phyloP scores from a whole-genome alignment of 2,113 vertebrate species.

The Vidua macroura region DNA sequence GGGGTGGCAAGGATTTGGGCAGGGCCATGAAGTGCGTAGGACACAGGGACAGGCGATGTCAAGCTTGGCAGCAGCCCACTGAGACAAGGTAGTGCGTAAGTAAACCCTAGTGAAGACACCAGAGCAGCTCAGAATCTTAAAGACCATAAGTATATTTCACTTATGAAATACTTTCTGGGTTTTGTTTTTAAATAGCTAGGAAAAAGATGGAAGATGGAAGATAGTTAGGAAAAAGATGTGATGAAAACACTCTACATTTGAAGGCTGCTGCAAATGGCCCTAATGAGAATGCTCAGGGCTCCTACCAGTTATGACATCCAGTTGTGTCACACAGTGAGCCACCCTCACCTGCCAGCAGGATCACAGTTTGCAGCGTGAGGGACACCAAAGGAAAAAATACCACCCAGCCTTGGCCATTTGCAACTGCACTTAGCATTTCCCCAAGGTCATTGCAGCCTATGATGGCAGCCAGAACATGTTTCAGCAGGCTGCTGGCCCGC shows the following conservation, averaged over 20 bases:
- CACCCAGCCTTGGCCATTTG: not conserved
- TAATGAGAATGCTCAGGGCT: not conserved
- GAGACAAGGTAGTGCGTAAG: not conserved
- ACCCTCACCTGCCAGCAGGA: rapidly evolving
- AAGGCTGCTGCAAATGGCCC: not conserved
- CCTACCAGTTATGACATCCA: not conserved
- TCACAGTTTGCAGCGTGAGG: rapidly evolving
- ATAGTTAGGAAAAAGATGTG: not conserved
- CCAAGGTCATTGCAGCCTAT: not conserved
- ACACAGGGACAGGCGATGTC: not conserved
- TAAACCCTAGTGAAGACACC: not conserved
- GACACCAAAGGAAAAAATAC: not conserved
- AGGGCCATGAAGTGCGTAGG: not conserved
- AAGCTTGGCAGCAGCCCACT: not conserved
- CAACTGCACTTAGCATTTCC: not conserved
- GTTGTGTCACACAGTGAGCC: not conserved
- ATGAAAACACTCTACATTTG: not conserved
- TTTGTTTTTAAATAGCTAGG: not conserved
- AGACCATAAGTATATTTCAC: not conserved
- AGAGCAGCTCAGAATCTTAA: not conserved
- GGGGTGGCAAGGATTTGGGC: not conserved
- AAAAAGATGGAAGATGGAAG: not conserved
- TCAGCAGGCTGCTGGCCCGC: not conserved
- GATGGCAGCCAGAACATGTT: not conserved
- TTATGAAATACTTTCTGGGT: not conserved